Evolutionary conservation across 1,140 invertebrate genomes (phyloP), one percentile per base, ranked within the genome.

Genomic region (Philopotamus ludificatus): DNA sequence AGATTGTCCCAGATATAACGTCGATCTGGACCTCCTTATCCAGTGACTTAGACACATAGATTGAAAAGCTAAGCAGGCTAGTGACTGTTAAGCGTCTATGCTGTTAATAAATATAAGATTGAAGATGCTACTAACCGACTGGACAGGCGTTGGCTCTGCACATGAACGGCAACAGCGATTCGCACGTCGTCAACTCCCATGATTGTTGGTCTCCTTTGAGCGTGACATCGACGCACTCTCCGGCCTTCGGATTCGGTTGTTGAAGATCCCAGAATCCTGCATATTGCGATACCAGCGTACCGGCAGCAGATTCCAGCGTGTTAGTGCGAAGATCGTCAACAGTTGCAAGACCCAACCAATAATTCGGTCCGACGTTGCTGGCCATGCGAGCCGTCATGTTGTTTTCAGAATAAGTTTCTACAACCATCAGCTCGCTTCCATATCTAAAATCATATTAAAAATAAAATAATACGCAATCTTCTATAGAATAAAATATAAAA

Each of bases 111-210:
- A n/a, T n/a, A n/a, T n/a, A n/a, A n/a, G n/a, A n/a, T n/a, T n/a
- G n/a, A n/a, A n/a, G n/a, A n/a, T n/a, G n/a, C n/a, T 63, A 73
- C 72, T 79, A 81, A 91, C 92, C 92, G 77, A 87, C 83, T 42
- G 95, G 92, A 80, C 96, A 98, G n/a, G 95, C 94, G 62, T 84
- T 85, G 9, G 92, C 83, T 71, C 92, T 86, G 75, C 96, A 98
- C 85, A 98, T 92, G 77, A 97, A 98, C 22, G 95, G 94, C 63
- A 97, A 79, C 20, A 98, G 82, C 16, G 90, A 89, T 82, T 98
- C 95, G 75, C 95, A 98, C 9, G 94, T 94, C 59, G 91, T 92
- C 54, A 97, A 80, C 76, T 93, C 88, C 94, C 94, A 97, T 66
- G 91, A 94, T 79, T 96, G 93, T 64, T 83, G 85, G 70, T 91